Evolutionary conservation across 2,797 vertebrate genomes (phyloP).

Genomic region (Psittacula derbiana): DNA sequence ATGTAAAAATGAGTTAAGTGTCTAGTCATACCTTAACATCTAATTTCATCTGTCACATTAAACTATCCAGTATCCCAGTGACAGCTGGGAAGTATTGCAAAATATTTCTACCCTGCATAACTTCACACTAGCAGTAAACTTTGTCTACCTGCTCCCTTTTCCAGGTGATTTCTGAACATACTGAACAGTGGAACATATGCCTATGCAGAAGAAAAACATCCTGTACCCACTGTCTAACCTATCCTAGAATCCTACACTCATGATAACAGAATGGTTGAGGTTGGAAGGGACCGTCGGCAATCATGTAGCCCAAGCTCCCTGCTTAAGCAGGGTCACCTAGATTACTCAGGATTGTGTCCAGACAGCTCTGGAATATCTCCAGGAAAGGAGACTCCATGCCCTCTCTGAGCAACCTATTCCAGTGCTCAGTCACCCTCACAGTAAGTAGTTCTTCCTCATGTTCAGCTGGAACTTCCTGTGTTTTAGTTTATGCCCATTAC

Average conservation of each 20-base stretch:
- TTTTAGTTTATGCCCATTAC: background rate
- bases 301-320: background rate
- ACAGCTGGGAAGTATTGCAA: background rate
- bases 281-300: accelerated
- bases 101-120: background rate
- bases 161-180: background rate
- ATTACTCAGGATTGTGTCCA: background rate
- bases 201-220: background rate
- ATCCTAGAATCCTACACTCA: background rate
- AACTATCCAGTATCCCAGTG: background rate
- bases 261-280: background rate
- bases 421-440: background rate
- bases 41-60: background rate
- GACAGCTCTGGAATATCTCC: background rate
- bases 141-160: background rate
- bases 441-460: background rate
- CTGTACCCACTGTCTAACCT: background rate
- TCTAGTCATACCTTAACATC: background rate
- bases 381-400: background rate
- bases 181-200: background rate
- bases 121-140: background rate
- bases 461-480: background rate
- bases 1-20: background rate
- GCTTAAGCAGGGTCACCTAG: background rate
- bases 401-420: background rate